Evolutionary conservation across 2,113 vertebrate species (phyloP).

Genomic region (Callionymus lyra): DNA sequence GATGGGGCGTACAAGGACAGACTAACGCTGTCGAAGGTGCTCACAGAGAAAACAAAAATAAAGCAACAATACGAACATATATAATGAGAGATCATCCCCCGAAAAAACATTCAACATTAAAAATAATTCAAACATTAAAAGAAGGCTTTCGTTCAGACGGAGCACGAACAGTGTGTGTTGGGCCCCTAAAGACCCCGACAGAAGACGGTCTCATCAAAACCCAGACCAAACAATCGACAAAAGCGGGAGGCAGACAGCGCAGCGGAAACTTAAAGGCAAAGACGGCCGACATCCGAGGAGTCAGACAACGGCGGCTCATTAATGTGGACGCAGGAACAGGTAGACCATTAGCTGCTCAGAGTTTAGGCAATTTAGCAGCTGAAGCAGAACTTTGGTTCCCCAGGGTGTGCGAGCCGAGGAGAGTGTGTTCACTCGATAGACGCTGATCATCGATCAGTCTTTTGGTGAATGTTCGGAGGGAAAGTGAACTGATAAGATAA

Average conservation of each 20-base stretch:
- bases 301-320: constrained; percentile 33
- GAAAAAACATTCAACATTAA: too few species aligned
- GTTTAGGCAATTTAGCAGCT: constrained; percentile 52
- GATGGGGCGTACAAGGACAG: too few species aligned
- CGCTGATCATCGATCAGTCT: constrained; percentile 23
- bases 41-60: too few species aligned
- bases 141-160: too few species aligned
- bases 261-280: constrained; percentile 11
- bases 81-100: too few species aligned
- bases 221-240: too few species aligned
- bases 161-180: too few species aligned
- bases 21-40: too few species aligned
- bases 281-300: constrained; percentile 38
- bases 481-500: constrained; percentile 12
- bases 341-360: constrained; percentile 49
- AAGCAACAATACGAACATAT: too few species aligned
- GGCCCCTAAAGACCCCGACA: too few species aligned
- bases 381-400: constrained; percentile 39
- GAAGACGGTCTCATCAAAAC: not conserved
- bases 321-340: constrained; percentile 36
- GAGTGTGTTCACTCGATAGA: constrained; percentile 1
- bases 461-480: constrained; percentile 5
- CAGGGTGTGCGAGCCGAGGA: constrained; percentile 1
- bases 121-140: too few species aligned
- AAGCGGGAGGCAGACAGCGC: constrained; percentile 6